Base-by-base conservation (phyloP, 2,113 vertebrate species). In the Nansenia antarctica region DNA sequence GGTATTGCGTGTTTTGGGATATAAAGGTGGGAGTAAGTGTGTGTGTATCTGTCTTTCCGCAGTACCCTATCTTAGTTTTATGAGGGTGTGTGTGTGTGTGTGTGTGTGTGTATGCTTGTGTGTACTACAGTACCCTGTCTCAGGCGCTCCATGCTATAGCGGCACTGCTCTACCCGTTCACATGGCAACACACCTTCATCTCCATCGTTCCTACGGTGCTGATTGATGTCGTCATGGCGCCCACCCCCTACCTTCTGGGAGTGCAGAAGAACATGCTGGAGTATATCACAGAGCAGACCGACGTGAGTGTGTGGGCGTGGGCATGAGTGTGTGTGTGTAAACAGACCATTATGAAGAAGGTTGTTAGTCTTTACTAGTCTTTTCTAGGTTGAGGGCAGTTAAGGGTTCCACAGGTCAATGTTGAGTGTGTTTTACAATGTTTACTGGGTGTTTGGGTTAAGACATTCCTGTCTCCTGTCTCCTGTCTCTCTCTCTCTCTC, bases 181-280 rank as follows among this genome's bases (percentile, higher is more conserved):
- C 85, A 52, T 95, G 94, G 94, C 94, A 94, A 8, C 94, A 95
- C 85, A 95, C 94, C 53, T 94, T 93, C 85, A 95, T 95, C 85
- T 94, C 94, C 0, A 94, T 94, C 42, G 91, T 95, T 9, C 94
- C 94, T 0, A 87, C 92, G 68, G 90, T 90, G 66, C 88, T 95
- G 35, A 84, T 95, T 1, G 93, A 87, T 69, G 95, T 93, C 0
- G 93, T 94, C 57, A 93, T 93, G 85, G 94, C 93, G 62, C 94
- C 94, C 24, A 95, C 94, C 0, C 94, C 94, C 62, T 95, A 94
- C 81, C 90, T 95, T 81, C 90, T 95, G 0, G 94, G 94, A n/a
- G 92, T 95, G 30, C 93, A 94, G 78, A 90, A 58, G 80, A 88
- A 79, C 67, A 88, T 93, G 64, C 83, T 81, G 72, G 78, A 90